Evolutionary conservation across 2,888 invertebrate species (phyloP).

Genomic region (Ormyrus thymus): DNA sequence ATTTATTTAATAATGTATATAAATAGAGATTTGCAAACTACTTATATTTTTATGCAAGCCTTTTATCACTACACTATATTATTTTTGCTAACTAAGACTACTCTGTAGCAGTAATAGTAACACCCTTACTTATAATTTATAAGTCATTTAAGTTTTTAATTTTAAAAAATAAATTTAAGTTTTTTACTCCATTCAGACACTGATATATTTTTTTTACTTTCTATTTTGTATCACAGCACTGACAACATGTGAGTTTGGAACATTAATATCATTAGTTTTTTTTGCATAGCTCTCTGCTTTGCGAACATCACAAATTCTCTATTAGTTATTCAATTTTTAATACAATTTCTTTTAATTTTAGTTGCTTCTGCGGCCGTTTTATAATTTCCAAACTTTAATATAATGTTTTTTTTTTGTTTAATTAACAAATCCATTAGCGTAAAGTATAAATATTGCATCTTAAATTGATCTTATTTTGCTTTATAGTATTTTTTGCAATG

Average conservation of each 20-base stretch:
- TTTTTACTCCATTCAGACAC: slow-evolving; percentile 38
- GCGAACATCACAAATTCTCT: not conserved
- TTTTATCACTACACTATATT: slow-evolving; percentile 11
- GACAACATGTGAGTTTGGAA: slow-evolving; percentile 63
- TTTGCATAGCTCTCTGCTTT: slow-evolving; percentile 38
- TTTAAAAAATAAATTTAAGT: slow-evolving; percentile 10
- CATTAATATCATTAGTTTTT: slow-evolving; percentile 46
- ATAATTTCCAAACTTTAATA: not conserved
- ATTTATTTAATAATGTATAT: too few relatives aligned
- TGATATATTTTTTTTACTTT: slow-evolving; percentile 56
- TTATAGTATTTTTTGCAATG: not conserved
- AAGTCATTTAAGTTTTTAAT: slow-evolving; percentile 42
- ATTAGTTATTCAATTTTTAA: slow-evolving; percentile 10
- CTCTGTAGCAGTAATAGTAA: not conserved
- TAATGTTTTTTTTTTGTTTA: slow-evolving; percentile 1
- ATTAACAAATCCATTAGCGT: slow-evolving; percentile 1
- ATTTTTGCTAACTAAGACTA: slow-evolving; percentile 26
- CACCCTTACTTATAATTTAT: not conserved
- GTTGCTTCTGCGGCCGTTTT: slow-evolving; percentile 35
- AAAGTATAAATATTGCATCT: not conserved
- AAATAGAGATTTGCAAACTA: not conserved
- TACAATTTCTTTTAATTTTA: slow-evolving; percentile 40
- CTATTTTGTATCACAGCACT: slow-evolving; percentile 58
- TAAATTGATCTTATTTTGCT: not conserved
- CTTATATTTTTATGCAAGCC: slow-evolving; percentile 40